Evolutionary conservation across 2,888 invertebrate species (phyloP), one percentile per base, ranked within the genome.

Genomic region (Eupithecia tripunctaria): DNA sequence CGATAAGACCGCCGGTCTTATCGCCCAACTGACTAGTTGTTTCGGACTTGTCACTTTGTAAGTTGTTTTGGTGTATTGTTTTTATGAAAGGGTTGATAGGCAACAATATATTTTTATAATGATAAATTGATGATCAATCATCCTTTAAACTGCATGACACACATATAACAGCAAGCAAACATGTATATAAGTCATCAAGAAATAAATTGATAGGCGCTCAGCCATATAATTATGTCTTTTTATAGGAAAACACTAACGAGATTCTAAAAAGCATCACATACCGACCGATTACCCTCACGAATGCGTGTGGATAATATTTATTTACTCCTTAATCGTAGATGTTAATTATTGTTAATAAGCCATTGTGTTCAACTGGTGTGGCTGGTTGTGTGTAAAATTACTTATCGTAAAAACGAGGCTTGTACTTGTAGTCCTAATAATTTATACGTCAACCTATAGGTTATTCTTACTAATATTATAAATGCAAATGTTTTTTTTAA

Each of bases 281-380:
- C 74, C 71, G 41, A 71, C 21, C 74, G 68, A 74, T 74, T 74
- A 74, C 65, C 74, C 65, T 62, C 74, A 74, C 74, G 74, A 71
- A 70, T 67, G 68, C 74, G 51, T 71, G 65, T 68, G 27, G 47
- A 67, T 67, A 70, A 73, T 68, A 74, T 68, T 62, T 68, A 74
- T 68, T 62, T 74, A 71, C 71, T 68, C 70, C 56, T 65, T 68
- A 68, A 60, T 56, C 56, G 56, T 67, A 62, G 62, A 67, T 74
- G 68, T 71, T 75, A 75, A 75, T 75, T 75, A 75, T 59, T 51
- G 38, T 68, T 77, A 80, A 77, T 76, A 71, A 77, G 72, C 71
- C 69, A 79, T 80, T 80, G 76, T 79, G 70, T 77, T 74, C 69
- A 68, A 66, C 60, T 73, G 29, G 68, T 75, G 68, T 71, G 68